phyloP scores from a whole-genome alignment of 2,888 invertebrate species.

The Caenorhabditis drosophilae region DNA sequence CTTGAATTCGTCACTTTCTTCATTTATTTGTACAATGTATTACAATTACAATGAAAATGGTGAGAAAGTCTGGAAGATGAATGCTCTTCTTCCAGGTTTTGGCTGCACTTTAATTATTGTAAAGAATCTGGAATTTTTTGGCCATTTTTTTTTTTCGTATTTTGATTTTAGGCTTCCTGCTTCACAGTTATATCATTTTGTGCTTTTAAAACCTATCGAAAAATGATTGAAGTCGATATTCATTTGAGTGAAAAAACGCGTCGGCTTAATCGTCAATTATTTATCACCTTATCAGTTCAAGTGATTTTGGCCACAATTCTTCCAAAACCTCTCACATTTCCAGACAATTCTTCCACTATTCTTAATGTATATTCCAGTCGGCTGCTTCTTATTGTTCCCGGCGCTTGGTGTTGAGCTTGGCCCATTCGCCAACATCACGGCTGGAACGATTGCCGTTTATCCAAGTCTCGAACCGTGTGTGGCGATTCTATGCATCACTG shows the following conservation, averaged over 20 bases:
- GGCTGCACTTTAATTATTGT: too few species aligned
- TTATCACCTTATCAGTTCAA: background rate
- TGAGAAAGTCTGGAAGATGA: too few species aligned
- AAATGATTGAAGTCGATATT: too few species aligned
- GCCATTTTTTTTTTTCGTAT: too few species aligned
- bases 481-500: background rate
- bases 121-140: too few species aligned
- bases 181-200: background rate
- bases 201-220: background rate
- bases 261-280: background rate
- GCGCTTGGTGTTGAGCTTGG: background rate
- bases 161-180: background rate
- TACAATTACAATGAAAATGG: too few species aligned
- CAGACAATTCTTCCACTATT: background rate
- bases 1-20: too few species aligned
- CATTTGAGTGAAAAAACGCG: too few species aligned
- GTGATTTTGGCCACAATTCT: background rate
- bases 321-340: too few species aligned
- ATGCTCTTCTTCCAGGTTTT: too few species aligned
- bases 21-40: too few species aligned
- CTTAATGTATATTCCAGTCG: background rate
- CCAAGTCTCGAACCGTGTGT: background rate
- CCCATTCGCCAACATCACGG: background rate
- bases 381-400: background rate
- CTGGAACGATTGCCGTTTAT: background rate